Percentiles rank a stretch among this genome's conserved stretches.
Conservation (phyloP, 2,797 vertebrate genomes). For the Artibeus lituratus region DNA sequence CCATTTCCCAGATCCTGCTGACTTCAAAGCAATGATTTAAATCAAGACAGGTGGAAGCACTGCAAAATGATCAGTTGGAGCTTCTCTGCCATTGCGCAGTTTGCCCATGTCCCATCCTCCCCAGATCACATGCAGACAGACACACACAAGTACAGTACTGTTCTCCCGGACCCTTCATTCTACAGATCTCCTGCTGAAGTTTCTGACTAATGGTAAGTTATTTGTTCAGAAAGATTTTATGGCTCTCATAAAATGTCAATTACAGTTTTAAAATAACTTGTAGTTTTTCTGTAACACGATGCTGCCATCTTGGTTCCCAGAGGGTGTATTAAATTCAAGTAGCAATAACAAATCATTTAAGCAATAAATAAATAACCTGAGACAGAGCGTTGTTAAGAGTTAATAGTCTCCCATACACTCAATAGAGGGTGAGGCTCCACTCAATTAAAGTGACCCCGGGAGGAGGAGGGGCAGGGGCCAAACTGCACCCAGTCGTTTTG, state of each 20-base stretch:
- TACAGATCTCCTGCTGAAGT: conserved; percentile 82
- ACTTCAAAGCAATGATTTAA: neutral
- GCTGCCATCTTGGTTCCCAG: conserved; percentile 84
- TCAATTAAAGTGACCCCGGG: conserved; percentile 99
- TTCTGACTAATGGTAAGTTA: conserved; percentile 83
- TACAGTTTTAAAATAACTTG: conserved; percentile 87
- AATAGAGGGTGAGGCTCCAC: conserved; percentile 97
- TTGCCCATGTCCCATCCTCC: neutral
- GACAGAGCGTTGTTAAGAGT: conserved; percentile 94
- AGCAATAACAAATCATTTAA: conserved; percentile 91
- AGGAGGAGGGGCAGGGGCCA: conserved; percentile 86
- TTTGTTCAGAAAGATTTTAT: conserved; percentile 88
- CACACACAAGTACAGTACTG: conserved; percentile 71
- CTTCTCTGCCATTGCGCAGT: neutral
- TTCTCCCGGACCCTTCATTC: conserved; percentile 77
- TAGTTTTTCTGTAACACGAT: conserved; percentile 84
- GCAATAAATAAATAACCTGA: conserved; percentile 95
- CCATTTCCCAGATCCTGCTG: neutral
- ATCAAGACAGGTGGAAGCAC: neutral
- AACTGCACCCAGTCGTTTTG: conserved; percentile 91
- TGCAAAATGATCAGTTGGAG: neutral
- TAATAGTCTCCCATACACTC: conserved; percentile 98
- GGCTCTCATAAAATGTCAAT: conserved; percentile 85
- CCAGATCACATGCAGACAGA: neutral
- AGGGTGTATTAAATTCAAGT: conserved; percentile 87